phyloP scores from a whole-genome alignment of 2,113 vertebrate genomes.

The Gambusia affinis region DNA sequence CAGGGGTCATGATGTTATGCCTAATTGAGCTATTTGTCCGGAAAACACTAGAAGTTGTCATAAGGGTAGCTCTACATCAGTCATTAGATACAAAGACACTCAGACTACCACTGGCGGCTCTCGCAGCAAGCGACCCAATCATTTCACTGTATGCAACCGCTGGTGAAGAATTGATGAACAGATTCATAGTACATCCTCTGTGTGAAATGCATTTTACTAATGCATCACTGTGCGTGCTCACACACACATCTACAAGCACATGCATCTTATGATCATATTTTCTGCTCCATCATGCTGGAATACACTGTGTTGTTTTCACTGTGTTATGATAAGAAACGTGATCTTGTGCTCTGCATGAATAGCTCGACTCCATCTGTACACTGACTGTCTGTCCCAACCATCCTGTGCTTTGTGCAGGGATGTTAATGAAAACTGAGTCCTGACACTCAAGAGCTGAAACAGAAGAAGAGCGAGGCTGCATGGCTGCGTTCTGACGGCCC shows the following conservation, averaged over 20 bases:
- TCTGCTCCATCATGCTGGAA: constrained; percentile 69
- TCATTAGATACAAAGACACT: neutral
- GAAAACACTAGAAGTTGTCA: neutral
- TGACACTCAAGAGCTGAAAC: constrained; percentile 32
- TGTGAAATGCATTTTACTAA: constrained; percentile 40
- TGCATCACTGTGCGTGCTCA: constrained; percentile 28
- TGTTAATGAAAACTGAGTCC: constrained; percentile 6
- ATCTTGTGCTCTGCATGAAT: neutral
- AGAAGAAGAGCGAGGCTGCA: constrained; percentile 23
- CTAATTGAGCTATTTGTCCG: neutral
- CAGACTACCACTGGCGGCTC: constrained; percentile 14
- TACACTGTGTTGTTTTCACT: constrained; percentile 1
- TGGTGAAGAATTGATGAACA: constrained; percentile 51
- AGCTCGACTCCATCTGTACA: neutral
- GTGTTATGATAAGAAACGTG: constrained; percentile 8
- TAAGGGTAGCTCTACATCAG: constrained; percentile 10
- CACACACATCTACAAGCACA: neutral
- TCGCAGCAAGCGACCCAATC: constrained; percentile 28
- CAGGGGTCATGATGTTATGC: neutral
- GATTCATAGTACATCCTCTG: constrained; percentile 13
- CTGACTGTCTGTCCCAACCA: neutral
- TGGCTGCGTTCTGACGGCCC: constrained; percentile 35
- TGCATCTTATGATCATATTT: neutral
- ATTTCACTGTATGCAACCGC: constrained; percentile 29
- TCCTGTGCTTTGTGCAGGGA: constrained; percentile 7